Evolutionary conservation across 2,113 vertebrate species (phyloP).

Genomic region (Sceloporus undulatus): DNA sequence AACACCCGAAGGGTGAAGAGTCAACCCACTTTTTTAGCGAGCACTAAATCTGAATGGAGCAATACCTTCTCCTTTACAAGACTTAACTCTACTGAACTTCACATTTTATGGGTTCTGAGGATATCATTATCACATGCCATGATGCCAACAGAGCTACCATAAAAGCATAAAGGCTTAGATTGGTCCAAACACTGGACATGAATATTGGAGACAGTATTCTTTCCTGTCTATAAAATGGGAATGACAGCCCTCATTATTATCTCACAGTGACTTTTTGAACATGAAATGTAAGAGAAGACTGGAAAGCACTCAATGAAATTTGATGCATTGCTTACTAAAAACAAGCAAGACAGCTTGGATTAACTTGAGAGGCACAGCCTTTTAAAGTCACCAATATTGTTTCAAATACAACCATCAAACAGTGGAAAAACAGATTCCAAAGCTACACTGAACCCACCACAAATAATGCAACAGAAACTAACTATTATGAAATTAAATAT

Average conservation of each 20-base stretch:
- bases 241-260: no score
- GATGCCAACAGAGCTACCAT: background rate
- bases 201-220: background rate
- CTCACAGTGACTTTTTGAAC: background rate
- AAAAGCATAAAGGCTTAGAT: background rate
- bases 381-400: background rate
- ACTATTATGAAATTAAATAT: background rate
- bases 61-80: background rate
- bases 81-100: background rate
- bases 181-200: background rate
- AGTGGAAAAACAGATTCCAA: background rate
- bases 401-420: background rate
- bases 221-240: background rate
- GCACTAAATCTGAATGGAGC: background rate
- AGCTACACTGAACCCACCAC: no score
- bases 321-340: background rate
- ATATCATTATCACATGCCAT: background rate
- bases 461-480: background rate
- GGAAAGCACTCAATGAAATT: no score
- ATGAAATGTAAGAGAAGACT: no score
- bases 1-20: background rate
- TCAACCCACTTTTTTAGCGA: no score
- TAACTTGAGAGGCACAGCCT: background rate
- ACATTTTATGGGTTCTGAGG: background rate
- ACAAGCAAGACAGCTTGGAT: no score